A percentile compares a stretch with the other conserved stretches of the same genome.
phyloP scores from a whole-genome alignment of 1,140 invertebrate genomes.

The Cepaea nemoralis region DNA sequence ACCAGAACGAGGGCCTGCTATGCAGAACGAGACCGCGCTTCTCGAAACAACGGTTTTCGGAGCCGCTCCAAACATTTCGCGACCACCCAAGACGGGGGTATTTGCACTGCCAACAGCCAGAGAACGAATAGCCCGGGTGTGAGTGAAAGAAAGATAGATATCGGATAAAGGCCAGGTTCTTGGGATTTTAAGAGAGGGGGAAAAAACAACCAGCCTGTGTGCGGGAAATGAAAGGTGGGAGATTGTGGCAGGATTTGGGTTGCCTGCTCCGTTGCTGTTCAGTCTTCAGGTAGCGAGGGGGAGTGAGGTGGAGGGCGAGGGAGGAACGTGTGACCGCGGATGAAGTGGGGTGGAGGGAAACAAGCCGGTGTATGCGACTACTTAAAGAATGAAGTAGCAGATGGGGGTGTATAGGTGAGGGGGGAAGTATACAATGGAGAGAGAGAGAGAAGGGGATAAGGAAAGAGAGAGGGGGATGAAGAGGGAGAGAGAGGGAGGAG shows the following conservation, averaged over 20 bases:
- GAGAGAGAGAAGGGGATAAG: too few species aligned
- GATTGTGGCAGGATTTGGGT: too few species aligned
- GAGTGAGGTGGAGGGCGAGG: background rate
- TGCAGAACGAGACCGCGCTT: too few species aligned
- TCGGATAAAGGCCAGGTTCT: background rate
- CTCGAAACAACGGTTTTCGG: background rate
- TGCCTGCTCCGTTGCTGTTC: background rate
- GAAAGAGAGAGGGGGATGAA: too few species aligned
- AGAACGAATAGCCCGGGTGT: slow-evolving; percentile 6
- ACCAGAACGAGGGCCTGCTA: too few species aligned
- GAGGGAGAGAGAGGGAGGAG: too few species aligned
- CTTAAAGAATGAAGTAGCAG: too few species aligned
- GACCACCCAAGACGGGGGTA: slow-evolving; percentile 30
- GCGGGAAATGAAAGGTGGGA: background rate
- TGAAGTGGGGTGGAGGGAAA: too few species aligned
- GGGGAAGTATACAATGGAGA: too few species aligned
- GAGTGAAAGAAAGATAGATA: slow-evolving; percentile 19
- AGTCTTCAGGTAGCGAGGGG: background rate
- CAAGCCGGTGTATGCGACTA: too few species aligned
- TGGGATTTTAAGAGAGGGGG: background rate
- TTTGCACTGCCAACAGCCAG: slow-evolving; percentile 22
- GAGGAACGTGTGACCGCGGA: too few species aligned
- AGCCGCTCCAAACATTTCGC: background rate
- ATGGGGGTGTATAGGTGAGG: too few species aligned
- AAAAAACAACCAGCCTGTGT: background rate